These are phyloP conservation scores for Penaeus monodon DNA, from an alignment of 2,888 invertebrate species.

Conservation along the genomic window DNA sequence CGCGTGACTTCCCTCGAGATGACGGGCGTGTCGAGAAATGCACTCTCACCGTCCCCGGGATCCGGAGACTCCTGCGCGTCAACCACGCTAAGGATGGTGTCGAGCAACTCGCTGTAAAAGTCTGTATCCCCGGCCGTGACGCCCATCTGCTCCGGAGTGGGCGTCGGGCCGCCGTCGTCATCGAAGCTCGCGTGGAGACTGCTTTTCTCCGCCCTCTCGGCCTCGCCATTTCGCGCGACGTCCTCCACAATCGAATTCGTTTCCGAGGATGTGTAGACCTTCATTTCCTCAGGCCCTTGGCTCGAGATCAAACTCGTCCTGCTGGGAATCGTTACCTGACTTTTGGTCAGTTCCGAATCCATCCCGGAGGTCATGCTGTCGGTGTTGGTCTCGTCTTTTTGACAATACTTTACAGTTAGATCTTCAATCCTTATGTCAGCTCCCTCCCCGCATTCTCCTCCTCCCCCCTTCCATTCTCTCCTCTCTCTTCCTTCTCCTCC, in stretches of 20 bases:
- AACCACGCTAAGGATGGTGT: slow-evolving; percentile 56
- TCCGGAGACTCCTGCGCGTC: slow-evolving; percentile 42
- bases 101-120: slow-evolving; percentile 52
- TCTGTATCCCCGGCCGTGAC: slow-evolving; percentile 33
- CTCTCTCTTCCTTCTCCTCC: too few relatives aligned
- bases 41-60: slow-evolving; percentile 4
- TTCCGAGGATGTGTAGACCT: not conserved
- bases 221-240: not conserved
- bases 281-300: not conserved
- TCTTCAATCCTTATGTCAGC: too few relatives aligned
- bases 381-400: too few relatives aligned
- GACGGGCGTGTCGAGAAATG: not conserved
- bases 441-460: too few relatives aligned
- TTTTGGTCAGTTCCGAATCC: too few relatives aligned
- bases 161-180: slow-evolving; percentile 24
- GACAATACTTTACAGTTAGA: too few relatives aligned
- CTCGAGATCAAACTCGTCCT: slow-evolving; percentile 4
- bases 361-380: too few relatives aligned
- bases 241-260: slow-evolving; percentile 15
- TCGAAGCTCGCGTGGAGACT: slow-evolving; percentile 32
- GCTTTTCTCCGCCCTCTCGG: not conserved
- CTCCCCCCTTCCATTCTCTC: too few relatives aligned
- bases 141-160: slow-evolving; percentile 33
- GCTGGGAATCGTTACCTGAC: too few relatives aligned
- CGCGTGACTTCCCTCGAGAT: not conserved